These are phyloP conservation scores for Pheosia tremula DNA, from an alignment of 2,888 invertebrate genomes.

Conservation along the genomic window DNA sequence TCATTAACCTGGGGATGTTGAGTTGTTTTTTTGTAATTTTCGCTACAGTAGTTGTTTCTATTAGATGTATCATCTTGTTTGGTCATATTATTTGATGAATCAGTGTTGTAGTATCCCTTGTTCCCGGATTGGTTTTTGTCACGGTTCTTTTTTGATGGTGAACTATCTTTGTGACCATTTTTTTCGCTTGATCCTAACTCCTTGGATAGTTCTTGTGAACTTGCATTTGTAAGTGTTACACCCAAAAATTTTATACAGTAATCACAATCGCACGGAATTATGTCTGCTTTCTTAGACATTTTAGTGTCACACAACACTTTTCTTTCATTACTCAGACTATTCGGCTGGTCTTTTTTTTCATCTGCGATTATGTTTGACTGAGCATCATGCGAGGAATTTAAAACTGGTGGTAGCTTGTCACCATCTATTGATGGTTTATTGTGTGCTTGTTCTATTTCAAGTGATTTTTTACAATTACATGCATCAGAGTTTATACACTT, in stretches of 20 bases:
- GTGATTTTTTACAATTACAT: slow-evolving; percentile 40
- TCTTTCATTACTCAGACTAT: slow-evolving; percentile 13
- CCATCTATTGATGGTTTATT: slow-evolving; percentile 15
- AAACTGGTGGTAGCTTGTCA: slow-evolving; percentile 7
- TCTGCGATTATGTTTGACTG: slow-evolving; percentile 5
- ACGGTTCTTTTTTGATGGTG: background rate
- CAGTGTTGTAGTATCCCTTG: background rate
- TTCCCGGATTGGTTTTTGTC: background rate
- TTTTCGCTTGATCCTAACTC: background rate
- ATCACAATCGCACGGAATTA: slow-evolving; percentile 43
- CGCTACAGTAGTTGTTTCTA: background rate
- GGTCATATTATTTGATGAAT: background rate
- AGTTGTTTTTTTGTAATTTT: background rate
- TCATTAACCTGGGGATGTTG: background rate
- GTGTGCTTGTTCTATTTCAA: slow-evolving; percentile 19
- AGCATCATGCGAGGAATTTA: slow-evolving; percentile 12
- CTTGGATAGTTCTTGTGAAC: slow-evolving; percentile 5
- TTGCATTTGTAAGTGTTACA: slow-evolving; percentile 61
- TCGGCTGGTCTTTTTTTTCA: slow-evolving; percentile 9
- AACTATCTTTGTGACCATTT: background rate
- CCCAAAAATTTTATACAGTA: slow-evolving; percentile 70
- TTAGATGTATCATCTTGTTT: background rate
- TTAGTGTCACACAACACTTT: slow-evolving; percentile 8
- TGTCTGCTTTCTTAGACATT: slow-evolving; percentile 29
- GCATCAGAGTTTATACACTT: slow-evolving; percentile 43